Evolutionary conservation across 2,113 vertebrate genomes (phyloP).

Genomic region (Ceyx melanurus): DNA sequence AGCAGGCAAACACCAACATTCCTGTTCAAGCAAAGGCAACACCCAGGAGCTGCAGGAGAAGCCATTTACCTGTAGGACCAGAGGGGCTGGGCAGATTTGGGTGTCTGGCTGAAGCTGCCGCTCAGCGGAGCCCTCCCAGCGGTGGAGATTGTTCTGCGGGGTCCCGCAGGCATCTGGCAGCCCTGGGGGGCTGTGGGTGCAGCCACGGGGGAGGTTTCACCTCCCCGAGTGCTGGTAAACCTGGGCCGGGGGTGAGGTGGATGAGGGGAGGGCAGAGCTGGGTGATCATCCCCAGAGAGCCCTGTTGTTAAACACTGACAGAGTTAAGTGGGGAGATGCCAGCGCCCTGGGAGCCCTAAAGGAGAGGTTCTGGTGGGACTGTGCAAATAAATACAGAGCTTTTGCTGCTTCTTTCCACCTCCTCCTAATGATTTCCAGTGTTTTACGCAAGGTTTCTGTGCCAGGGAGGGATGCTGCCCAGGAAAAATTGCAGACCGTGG

Average conservation of each 20-base stretch:
- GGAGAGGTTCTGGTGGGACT: not conserved
- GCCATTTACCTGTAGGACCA: constrained; percentile 78
- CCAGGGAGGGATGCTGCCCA: not conserved
- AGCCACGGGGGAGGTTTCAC: not conserved
- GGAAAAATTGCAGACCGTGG: not conserved
- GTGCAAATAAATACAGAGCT: not conserved
- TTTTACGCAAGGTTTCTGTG: not conserved
- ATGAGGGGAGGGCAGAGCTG: not conserved
- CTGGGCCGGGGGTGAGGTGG: not conserved
- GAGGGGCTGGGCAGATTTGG: not conserved
- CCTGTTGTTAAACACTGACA: accelerated
- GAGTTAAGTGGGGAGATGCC: not conserved
- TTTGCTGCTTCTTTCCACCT: not conserved
- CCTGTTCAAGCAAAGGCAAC: not conserved
- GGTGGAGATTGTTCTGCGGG: not conserved
- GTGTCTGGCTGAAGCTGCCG: not conserved
- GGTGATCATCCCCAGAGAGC: not conserved
- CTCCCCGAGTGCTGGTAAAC: accelerated
- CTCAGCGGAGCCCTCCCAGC: not conserved
- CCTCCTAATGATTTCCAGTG: not conserved
- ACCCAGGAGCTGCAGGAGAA: not conserved
- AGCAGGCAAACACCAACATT: not conserved
- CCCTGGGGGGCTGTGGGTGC: not conserved
- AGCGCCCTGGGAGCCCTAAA: not conserved
- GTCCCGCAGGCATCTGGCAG: not conserved